phyloP scores from a whole-genome alignment of 2,888 invertebrate genomes.

The Tipula vernalis region DNA sequence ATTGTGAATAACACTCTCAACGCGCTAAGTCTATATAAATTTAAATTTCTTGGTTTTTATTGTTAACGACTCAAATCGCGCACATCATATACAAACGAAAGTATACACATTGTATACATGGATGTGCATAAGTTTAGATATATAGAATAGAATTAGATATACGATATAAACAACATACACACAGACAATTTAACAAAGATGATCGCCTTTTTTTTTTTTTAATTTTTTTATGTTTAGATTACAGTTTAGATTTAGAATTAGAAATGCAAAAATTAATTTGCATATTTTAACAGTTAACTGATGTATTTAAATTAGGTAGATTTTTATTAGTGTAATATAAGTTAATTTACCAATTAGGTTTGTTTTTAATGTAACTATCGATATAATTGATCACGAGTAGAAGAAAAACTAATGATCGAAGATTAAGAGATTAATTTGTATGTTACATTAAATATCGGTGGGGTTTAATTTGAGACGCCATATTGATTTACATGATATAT shows the following conservation, averaged over 20 bases:
- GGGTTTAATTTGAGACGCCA: neutral
- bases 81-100: neutral
- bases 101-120: neutral
- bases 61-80: neutral
- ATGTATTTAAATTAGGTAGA: neutral
- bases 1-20: neutral
- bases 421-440: too few species aligned
- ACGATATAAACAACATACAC: neutral
- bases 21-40: neutral
- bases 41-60: neutral
- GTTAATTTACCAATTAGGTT: neutral
- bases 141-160: neutral
- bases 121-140: neutral
- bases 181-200: neutral
- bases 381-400: neutral
- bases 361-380: neutral
- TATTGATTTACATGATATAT: neutral
- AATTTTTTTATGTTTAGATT: neutral
- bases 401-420: neutral
- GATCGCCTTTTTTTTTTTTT: neutral
- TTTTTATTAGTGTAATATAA: neutral
- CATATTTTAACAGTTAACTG: neutral
- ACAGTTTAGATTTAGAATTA: neutral
- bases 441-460: neutral
- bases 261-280: neutral